Conservation (phyloP, 1,140 invertebrate genomes). For the Drosophila sechellia region DNA sequence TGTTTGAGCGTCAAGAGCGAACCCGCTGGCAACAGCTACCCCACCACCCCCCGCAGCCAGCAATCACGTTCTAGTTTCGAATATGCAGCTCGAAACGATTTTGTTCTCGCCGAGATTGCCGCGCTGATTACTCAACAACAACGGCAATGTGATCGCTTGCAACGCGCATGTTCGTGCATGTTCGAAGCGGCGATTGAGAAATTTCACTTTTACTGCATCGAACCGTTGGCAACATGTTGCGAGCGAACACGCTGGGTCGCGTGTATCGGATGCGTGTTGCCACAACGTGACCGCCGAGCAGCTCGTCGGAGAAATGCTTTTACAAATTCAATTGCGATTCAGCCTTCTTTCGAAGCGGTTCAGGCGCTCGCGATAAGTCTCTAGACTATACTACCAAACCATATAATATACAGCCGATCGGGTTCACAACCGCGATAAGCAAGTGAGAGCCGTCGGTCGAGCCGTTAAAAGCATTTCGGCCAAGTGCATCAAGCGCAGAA, state of each 20-base stretch:
- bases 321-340: constrained; percentile 79
- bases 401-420: constrained; percentile 7
- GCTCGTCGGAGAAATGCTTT: constrained; percentile 74
- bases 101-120: constrained; percentile 46
- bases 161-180: constrained; percentile 24
- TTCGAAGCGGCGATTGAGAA: constrained; percentile 27
- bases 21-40: neutral
- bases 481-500: constrained; percentile 38
- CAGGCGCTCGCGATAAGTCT: constrained; percentile 42
- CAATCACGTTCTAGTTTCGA: constrained; percentile 79
- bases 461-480: constrained; percentile 56
- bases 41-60: neutral
- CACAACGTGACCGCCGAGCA: constrained; percentile 68
- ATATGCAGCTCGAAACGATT: constrained; percentile 71
- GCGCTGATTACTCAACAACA: constrained; percentile 76
- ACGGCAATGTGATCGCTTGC: constrained; percentile 69
- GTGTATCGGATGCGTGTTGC: constrained; percentile 69
- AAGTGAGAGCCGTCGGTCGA: constrained; percentile 37
- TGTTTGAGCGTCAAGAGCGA: constrained; percentile 37
- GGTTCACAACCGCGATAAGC: constrained; percentile 13
- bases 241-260: constrained; percentile 55
- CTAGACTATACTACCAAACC: neutral
- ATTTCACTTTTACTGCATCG: constrained; percentile 71
- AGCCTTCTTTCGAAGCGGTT: constrained; percentile 74
- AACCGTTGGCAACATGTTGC: constrained; percentile 22